phyloP scores from a whole-genome alignment of 2,797 vertebrate genomes.

The Anas bahamensis region DNA sequence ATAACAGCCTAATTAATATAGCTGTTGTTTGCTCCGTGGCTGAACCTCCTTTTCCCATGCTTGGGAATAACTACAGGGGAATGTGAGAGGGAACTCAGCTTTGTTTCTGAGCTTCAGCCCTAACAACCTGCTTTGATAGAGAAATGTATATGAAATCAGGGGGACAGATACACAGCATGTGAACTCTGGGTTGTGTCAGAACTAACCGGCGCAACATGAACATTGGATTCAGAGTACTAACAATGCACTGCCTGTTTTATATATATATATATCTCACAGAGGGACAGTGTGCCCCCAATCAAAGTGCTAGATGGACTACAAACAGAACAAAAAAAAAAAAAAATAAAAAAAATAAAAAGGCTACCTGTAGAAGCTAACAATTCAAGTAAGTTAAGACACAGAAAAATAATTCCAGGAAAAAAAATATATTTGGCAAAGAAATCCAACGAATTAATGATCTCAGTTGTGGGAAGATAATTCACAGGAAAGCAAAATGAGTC shows the following conservation, averaged over 20 bases:
- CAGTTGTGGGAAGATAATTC: background rate
- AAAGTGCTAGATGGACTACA: conserved; percentile 27
- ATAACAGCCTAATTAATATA: conserved; percentile 52
- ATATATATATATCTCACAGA: background rate
- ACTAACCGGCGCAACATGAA: background rate
- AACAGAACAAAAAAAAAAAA: background rate
- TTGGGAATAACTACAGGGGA: background rate
- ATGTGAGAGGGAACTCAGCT: background rate
- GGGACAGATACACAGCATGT: background rate
- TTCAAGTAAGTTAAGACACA: background rate
- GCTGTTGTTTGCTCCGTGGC: conserved; percentile 37
- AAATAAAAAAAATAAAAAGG: background rate
- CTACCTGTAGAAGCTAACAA: background rate
- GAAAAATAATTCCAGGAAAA: background rate
- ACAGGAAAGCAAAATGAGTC: background rate
- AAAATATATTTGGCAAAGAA: conserved; percentile 26
- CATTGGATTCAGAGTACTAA: background rate
- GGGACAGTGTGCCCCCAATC: background rate
- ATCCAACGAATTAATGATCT: background rate
- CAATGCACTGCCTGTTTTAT: background rate
- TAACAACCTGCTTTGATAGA: conserved; percentile 42
- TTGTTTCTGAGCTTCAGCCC: conserved; percentile 33
- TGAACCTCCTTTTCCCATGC: background rate
- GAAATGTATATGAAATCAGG: conserved; percentile 6
- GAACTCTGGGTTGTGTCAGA: conserved; percentile 29